These are phyloP conservation scores for Capreolus pygargus DNA, from an alignment of 2,113 vertebrate species.

Conservation along the genomic window DNA sequence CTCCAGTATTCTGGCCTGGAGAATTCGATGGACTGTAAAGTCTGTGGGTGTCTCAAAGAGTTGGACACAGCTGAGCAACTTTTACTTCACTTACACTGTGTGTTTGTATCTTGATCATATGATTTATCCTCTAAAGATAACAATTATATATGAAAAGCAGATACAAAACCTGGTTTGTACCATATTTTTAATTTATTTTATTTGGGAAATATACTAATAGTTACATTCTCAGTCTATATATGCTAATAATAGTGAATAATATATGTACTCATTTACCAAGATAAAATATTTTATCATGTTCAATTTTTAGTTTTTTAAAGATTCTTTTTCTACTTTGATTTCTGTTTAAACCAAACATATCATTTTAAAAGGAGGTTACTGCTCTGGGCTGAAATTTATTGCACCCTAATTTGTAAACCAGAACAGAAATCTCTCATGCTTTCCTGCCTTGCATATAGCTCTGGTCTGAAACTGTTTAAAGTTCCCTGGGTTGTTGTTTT, in stretches of 20 bases:
- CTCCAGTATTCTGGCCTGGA: background rate
- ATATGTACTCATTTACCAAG: background rate
- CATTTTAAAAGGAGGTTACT: slow-evolving; percentile 17
- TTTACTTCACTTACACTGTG: background rate
- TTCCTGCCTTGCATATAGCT: background rate
- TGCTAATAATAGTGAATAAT: background rate
- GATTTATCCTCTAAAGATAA: background rate
- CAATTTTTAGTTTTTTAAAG: background rate
- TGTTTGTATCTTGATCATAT: slow-evolving; percentile 32
- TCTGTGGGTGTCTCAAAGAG: background rate
- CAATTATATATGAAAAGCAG: background rate
- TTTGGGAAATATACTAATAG: slow-evolving; percentile 23
- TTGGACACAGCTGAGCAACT: background rate
- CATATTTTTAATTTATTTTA: slow-evolving; percentile 6
- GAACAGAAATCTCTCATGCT: background rate
- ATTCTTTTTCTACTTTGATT: slow-evolving; percentile 31
- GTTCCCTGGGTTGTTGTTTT: background rate
- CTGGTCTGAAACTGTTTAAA: background rate
- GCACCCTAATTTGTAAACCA: background rate
- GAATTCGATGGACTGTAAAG: background rate
- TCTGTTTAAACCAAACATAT: background rate
- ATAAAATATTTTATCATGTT: background rate
- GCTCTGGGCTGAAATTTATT: background rate
- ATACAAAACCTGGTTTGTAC: background rate
- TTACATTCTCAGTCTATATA: slow-evolving; percentile 1